Base-by-base conservation (phyloP, 2,888 invertebrate species). In the Drosophila aldrichi region DNA sequence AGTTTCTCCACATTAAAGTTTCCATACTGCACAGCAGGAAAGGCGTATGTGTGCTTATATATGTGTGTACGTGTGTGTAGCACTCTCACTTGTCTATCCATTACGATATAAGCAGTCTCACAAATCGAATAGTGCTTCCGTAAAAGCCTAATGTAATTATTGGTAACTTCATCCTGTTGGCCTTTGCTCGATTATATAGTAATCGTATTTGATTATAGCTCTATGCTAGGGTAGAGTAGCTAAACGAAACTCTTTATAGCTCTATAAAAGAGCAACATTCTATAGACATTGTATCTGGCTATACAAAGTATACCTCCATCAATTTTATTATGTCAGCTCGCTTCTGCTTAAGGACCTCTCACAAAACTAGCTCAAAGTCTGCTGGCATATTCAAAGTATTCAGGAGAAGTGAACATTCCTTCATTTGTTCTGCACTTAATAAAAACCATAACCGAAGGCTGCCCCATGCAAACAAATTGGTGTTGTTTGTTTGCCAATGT, bases 391-490 rank as follows among this genome's bases (percentile, higher is more conserved):
- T n/a, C 46, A 22, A 44, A 22, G 20, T 43, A 18, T 20, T 43
- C n/a, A n/a, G 10, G 9, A 16, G 7, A n/a, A 18, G 9, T 8
- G 10, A 12, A 20, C 12, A 22, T 44, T 22, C 8, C 3, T 22
- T 44, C 8, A 1, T 32, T 7, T 20, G 3, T 25, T 12, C 25
- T 25, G 1, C 40, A 14, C 52, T 20, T n/a, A 32, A 29, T n/a
- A 20, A 43, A 60, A 71, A 51, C 61, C 59, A 72, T 75, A 72
- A 67, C 43, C 52, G 51, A 40, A 48, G 62, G 55, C 40, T 59
- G 66, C 56, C 41, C 56, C 59, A 43, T 57, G 54, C 16, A 61
- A 73, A 73, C 70, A 63, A 73, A 78, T 76, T 71, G 68, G 57
- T 18, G 48, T n/a, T 12, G 18, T 67, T 74, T 70, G 66, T 75